Conservation (phyloP, 2,797 vertebrate genomes). For the Sebastes vulpes region DNA sequence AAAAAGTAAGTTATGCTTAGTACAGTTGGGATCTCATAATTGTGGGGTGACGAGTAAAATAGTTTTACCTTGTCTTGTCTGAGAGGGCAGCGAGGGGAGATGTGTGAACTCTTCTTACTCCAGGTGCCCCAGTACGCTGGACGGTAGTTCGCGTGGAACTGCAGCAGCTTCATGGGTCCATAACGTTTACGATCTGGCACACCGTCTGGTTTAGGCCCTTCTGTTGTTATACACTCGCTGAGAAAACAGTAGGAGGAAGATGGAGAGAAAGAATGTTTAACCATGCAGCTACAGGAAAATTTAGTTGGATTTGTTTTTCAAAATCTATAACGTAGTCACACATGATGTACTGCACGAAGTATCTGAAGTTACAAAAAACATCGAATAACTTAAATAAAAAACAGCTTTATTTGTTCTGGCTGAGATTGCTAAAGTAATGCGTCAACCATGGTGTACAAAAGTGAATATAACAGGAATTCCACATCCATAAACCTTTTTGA, state of each 20-base stretch:
- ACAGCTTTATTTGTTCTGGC: neutral
- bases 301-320: neutral
- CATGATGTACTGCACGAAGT: neutral
- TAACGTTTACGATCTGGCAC: constrained; percentile 87
- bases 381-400: neutral
- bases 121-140: constrained; percentile 99
- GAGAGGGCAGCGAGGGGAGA: constrained; percentile 90
- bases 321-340: neutral
- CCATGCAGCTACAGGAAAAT: neutral
- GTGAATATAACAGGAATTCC: neutral
- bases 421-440: neutral
- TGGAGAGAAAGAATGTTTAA: neutral
- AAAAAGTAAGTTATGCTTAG: neutral
- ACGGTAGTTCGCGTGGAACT: constrained; percentile 94
- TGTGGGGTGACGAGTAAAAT: neutral
- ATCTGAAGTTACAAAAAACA: neutral
- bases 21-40: neutral
- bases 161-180: constrained; percentile 95
- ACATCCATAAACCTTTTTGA: neutral
- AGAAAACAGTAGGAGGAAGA: neutral
- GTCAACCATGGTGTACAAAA: neutral
- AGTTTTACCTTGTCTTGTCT: constrained; percentile 89
- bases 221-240: constrained; percentile 85
- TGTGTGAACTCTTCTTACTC: constrained; percentile 88
- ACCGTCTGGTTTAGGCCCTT: constrained; percentile 77